A percentile compares a stretch with the other conserved stretches of the same genome.
Evolutionary conservation across 2,113 vertebrate genomes (phyloP).

Genomic region (Lophura nycthemera): DNA sequence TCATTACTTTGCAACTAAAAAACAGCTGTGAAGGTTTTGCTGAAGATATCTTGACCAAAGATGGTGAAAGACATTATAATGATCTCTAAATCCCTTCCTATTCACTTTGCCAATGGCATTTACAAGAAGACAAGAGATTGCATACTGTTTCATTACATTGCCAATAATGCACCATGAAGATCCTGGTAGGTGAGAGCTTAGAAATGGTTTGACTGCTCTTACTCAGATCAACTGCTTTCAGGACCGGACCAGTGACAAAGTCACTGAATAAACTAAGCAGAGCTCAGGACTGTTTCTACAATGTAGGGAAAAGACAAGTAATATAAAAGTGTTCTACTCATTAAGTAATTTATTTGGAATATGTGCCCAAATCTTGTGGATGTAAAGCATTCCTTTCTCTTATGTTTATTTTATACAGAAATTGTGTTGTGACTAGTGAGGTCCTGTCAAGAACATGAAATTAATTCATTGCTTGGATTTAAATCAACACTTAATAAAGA

Average conservation of each 20-base stretch:
- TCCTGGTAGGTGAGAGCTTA: neutral
- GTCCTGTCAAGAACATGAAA: conserved; percentile 11
- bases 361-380: neutral
- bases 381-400: neutral
- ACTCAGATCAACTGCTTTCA: fast-evolving
- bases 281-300: neutral
- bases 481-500: conserved; percentile 34
- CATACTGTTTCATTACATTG: neutral
- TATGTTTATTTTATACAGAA: conserved; percentile 27
- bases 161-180: fast-evolving
- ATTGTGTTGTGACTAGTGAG: neutral
- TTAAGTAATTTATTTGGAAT: conserved; percentile 40
- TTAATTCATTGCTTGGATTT: conserved; percentile 43
- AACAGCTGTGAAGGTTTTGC: neutral
- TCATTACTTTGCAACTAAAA: neutral
- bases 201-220: neutral
- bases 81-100: neutral
- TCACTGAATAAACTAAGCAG: neutral
- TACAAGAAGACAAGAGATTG: neutral
- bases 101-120: neutral
- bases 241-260: fast-evolving
- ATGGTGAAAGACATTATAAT: neutral
- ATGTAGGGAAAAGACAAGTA: neutral
- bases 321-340: neutral
- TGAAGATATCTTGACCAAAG: neutral